Evolutionary conservation across 2,113 vertebrate genomes (phyloP).

Genomic region (Neotragus pygmaeus): DNA sequence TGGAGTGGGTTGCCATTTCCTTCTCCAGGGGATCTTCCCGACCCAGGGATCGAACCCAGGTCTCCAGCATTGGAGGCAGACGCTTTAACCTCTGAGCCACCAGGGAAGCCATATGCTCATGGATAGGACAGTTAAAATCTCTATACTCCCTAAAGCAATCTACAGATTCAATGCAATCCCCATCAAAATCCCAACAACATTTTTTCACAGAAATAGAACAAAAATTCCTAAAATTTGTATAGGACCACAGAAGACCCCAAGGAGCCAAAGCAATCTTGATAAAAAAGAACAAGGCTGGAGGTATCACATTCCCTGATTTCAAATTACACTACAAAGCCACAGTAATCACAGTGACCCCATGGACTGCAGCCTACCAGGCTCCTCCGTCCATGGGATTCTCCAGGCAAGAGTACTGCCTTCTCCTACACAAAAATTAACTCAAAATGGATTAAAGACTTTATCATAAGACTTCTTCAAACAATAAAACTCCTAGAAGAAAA

Average conservation of each 20-base stretch:
- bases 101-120: too few species aligned
- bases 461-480: background rate
- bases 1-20: too few species aligned
- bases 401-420: too few species aligned
- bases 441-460: background rate
- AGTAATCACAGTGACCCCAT: background rate
- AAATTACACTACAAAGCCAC: background rate
- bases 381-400: too few species aligned
- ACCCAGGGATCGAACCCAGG: too few species aligned
- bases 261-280: background rate
- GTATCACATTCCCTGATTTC: background rate
- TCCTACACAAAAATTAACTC: background rate
- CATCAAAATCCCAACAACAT: background rate
- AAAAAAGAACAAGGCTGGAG: background rate
- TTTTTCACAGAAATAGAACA: background rate
- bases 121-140: background rate
- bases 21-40: too few species aligned
- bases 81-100: too few species aligned
- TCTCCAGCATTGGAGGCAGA: too few species aligned
- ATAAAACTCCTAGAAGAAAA: background rate
- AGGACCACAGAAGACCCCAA: background rate
- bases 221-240: background rate
- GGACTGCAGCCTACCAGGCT: too few species aligned
- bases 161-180: background rate
- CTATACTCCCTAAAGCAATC: background rate